Evolutionary conservation across 2,888 invertebrate genomes (phyloP).

Genomic region (Melipona beecheii): DNA sequence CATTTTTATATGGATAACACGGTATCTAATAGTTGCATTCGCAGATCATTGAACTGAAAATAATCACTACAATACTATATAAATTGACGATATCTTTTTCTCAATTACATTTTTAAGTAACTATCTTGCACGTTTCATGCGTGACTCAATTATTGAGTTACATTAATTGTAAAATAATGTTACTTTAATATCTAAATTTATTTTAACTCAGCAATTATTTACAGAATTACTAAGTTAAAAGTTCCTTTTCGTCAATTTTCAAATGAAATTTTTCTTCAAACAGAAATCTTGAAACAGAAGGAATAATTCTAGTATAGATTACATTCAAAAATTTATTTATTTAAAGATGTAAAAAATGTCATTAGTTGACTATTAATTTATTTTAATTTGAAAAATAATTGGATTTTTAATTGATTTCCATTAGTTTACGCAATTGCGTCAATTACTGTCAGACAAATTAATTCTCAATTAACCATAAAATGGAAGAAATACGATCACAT

Average conservation of each 20-base stretch:
- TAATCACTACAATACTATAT: neutral
- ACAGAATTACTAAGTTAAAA: neutral
- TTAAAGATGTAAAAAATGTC: neutral
- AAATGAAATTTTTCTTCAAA: neutral
- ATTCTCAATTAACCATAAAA: neutral
- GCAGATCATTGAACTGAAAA: conserved; percentile 35
- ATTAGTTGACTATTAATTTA: neutral
- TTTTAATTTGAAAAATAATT: neutral
- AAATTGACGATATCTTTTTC: neutral
- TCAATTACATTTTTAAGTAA: neutral
- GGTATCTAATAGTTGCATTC: conserved; percentile 43
- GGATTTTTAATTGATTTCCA: neutral
- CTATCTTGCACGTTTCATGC: neutral
- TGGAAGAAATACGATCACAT: neutral
- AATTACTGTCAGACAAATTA: neutral
- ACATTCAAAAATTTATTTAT: neutral
- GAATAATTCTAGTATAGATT: neutral
- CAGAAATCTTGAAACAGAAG: too few relatives aligned
- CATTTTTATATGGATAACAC: conserved; percentile 58
- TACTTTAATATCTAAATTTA: neutral
- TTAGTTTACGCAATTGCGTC: neutral
- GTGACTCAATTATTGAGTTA: neutral
- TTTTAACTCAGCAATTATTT: neutral
- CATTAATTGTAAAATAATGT: neutral
- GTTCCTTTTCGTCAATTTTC: neutral